Evolutionary conservation across 1,140 invertebrate species (phyloP), one percentile per base, ranked within the genome.

Genomic region (Scaptomyza montana): DNA sequence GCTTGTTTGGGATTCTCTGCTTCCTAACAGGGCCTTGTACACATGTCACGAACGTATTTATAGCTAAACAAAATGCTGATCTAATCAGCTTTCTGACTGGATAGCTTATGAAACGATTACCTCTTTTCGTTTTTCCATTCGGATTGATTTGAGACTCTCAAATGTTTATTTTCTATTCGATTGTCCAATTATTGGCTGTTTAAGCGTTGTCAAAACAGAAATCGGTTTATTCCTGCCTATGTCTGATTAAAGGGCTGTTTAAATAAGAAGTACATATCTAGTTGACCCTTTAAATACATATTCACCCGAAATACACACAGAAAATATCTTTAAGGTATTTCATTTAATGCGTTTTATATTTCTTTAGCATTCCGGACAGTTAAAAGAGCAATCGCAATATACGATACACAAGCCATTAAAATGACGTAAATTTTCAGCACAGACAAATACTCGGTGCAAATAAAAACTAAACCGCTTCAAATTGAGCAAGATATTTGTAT

Each of bases 401-500:
- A 33, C 30, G 30, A 85, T 71, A 54, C 70, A 69, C 74, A 65
- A 72, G 81, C 82, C 78, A 86, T 86, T 87, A 86, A 81, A 86
- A 87, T 78, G 71, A 75, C 82, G 81, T 87, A 81, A 87, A 86
- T 86, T 86, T 71, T 46, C 21, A 76, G 77, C 82, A 76, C 72
- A 64, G 75, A 77, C 78, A 86, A 87, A 87, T 87, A 67, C 74
- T 56, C 51, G 64, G 45, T 56, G 43, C 53, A 59, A 19, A 54
- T 67, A 63, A 74, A 75, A 86, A 86, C 78, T 81, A 86, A 86
- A 86, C 78, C 81, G 69, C 77, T 77, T 85, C 80, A 85, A 86
- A 86, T 78, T 87, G 82, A 69, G 65, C 81, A 74, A 86, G 85
- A 87, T 81, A 87, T 86, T 78, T 70, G 78, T 80, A 85, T 86